Evolutionary conservation across 2,797 vertebrate species (phyloP).

Genomic region (Crenichthys baileyi): DNA sequence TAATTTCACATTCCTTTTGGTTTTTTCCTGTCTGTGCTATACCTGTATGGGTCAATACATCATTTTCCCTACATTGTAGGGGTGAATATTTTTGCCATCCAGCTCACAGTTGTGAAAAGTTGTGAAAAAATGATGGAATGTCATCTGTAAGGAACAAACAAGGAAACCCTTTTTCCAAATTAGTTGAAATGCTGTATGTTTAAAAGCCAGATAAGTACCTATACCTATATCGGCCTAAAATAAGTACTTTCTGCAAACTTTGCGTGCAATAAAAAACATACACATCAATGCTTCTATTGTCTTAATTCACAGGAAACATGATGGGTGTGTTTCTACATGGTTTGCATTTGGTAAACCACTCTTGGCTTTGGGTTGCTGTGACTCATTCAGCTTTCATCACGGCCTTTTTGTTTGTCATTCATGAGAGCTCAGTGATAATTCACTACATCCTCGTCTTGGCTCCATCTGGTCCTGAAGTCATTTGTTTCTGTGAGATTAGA

Average conservation of each 20-base stretch:
- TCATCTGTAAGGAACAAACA: not conserved
- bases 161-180: not conserved
- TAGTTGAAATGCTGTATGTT: not conserved
- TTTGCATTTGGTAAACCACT: not conserved
- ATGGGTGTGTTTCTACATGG: not conserved
- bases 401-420: not conserved
- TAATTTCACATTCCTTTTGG: not conserved
- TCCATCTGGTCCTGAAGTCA: not conserved
- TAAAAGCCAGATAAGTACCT: not conserved
- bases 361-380: not conserved
- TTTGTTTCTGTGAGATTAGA: slow-evolving; percentile 1
- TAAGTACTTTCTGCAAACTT: not conserved
- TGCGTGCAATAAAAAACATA: not conserved
- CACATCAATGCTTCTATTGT: not conserved
- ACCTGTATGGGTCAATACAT: not conserved
- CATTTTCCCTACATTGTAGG: not conserved
- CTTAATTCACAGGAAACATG: not conserved
- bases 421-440: slow-evolving; percentile 30
- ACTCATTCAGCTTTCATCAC: not conserved
- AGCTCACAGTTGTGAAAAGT: not conserved
- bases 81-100: not conserved
- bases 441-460: slow-evolving; percentile 18
- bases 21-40: not conserved
- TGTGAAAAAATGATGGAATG: not conserved
- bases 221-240: no score